Conservation (phyloP, 2,113 vertebrate species). For the Psittacara wagleri region DNA sequence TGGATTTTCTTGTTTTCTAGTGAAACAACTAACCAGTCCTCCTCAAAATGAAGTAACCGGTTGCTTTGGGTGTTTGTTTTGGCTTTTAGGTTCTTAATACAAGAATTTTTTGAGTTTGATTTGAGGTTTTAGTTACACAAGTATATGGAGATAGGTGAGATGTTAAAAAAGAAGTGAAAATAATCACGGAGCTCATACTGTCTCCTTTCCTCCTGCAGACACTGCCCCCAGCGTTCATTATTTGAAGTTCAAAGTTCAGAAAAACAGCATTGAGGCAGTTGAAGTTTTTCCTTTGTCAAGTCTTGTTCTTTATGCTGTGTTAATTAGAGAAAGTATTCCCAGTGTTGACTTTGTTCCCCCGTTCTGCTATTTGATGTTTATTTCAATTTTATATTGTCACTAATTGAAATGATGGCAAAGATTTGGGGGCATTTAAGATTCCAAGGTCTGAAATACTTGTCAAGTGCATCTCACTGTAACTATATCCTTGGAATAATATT, state of each 20-base stretch:
- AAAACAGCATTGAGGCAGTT: neutral
- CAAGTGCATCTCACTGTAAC: neutral
- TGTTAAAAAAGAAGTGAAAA: neutral
- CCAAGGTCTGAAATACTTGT: neutral
- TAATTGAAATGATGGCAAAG: neutral
- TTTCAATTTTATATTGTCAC: neutral
- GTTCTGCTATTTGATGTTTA: neutral
- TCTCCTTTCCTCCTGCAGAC: neutral
- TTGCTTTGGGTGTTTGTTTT: neutral
- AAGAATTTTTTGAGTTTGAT: neutral
- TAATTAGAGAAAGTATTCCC: neutral
- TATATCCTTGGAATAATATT: neutral
- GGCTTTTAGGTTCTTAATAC: neutral
- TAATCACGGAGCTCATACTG: neutral
- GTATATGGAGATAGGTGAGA: neutral
- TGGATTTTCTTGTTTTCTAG: neutral
- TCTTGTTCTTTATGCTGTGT: neutral
- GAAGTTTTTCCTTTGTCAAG: neutral
- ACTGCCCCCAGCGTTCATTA: accelerated
- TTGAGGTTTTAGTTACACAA: neutral
- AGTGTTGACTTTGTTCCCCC: neutral
- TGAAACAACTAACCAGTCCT: neutral
- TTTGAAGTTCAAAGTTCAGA: neutral
- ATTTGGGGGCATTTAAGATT: accelerated
- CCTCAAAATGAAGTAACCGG: neutral